phyloP scores from a whole-genome alignment of 2,113 vertebrate species.

The Kryptolebias marmoratus region DNA sequence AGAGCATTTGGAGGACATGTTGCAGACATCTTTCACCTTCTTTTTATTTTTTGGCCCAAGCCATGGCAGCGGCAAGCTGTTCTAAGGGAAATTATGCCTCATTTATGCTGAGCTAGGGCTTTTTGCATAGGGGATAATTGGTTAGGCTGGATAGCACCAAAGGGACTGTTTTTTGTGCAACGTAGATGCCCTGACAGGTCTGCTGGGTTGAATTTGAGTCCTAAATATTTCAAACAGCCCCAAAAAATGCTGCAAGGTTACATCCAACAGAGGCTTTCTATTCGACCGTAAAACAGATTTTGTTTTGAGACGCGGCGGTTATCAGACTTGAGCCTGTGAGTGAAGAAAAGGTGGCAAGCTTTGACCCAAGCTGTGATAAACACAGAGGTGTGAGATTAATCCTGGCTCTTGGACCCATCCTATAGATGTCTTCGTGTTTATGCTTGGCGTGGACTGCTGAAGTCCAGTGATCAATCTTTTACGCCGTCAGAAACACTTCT shows the following conservation, averaged over 20 bases:
- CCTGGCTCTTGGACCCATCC: constrained; percentile 51
- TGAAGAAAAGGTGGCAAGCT: constrained; percentile 29
- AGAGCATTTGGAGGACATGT: constrained; percentile 41
- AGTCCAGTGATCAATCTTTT: constrained; percentile 59
- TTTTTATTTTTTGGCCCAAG: constrained; percentile 44
- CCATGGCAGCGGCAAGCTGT: constrained; percentile 40
- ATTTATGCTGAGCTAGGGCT: constrained; percentile 52
- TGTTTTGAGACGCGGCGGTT: constrained; percentile 25
- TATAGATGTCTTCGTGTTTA: constrained; percentile 60
- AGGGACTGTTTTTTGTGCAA: constrained; percentile 33
- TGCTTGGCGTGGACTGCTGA: constrained; percentile 42
- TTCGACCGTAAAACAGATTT: constrained; percentile 13
- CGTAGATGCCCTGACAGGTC: constrained; percentile 39
- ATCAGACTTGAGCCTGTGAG: constrained; percentile 17
- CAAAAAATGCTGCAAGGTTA: constrained; percentile 10
- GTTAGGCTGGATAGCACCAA: constrained; percentile 23
- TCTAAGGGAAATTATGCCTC: constrained; percentile 50
- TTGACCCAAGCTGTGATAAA: constrained; percentile 28
- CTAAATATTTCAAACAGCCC: constrained; percentile 13
- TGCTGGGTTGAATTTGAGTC: constrained; percentile 10
- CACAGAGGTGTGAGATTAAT: constrained; percentile 60
- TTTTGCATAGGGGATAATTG: constrained; percentile 47
- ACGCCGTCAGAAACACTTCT: constrained; percentile 29
- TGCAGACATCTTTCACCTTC: constrained; percentile 45
- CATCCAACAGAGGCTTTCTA: constrained; percentile 14